Conservation (phyloP, 2,888 invertebrate genomes). For the Helicoverpa assulta region DNA sequence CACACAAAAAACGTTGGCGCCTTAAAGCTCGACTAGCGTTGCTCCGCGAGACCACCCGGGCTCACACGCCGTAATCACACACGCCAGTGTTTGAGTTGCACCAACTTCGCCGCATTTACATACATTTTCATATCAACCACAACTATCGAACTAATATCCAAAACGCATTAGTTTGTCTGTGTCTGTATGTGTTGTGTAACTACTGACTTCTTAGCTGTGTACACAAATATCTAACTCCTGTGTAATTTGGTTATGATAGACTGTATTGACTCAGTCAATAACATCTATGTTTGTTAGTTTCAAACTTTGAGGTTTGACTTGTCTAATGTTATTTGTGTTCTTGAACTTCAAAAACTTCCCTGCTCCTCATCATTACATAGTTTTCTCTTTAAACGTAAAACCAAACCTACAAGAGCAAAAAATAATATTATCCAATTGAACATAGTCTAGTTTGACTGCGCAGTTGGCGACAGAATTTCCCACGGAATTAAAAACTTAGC, state of each 20-base stretch:
- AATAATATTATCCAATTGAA: no score
- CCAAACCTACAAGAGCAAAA: no score
- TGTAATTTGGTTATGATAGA: constrained; percentile 4
- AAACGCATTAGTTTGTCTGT: constrained; percentile 25
- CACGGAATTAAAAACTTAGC: no score
- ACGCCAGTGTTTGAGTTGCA: constrained; percentile 61
- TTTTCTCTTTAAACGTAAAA: no score
- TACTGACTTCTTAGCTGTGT: not conserved
- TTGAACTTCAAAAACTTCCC: no score
- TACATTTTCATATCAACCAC: constrained; percentile 57
- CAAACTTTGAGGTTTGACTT: not conserved
- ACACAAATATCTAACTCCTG: constrained; percentile 6
- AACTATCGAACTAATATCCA: constrained; percentile 49
- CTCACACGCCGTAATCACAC: constrained; percentile 44
- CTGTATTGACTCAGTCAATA: constrained; percentile 3
- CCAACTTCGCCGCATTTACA: constrained; percentile 61
- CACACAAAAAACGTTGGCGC: constrained; percentile 12
- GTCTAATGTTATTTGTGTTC: not conserved
- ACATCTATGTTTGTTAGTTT: not conserved
- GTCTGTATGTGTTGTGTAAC: constrained; percentile 4
- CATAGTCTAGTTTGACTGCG: no score
- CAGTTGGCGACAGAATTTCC: no score
- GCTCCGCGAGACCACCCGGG: constrained; percentile 16
- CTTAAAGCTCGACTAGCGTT: constrained; percentile 4
- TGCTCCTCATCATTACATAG: no score